Evolutionary conservation across 2,113 vertebrate species (phyloP), one percentile per base, ranked within the genome.

Genomic region (Uria aalge): DNA sequence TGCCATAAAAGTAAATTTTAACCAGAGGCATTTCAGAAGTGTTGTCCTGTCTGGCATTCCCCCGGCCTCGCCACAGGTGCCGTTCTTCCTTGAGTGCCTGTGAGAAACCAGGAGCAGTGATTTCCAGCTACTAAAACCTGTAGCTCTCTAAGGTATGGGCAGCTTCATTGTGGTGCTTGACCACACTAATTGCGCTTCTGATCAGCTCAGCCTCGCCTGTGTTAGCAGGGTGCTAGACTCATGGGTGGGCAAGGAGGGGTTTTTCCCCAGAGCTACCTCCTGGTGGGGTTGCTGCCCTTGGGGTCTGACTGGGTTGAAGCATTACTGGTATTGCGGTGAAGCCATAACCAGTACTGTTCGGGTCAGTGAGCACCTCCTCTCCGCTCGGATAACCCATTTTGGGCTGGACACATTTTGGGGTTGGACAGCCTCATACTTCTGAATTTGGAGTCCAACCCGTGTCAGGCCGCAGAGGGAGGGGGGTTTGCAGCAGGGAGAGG

Each of bases 161-260:
- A 84, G 22, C 4, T 69, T 62, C 17, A 2, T 1, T 0, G 0
- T 56, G 55, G 11, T 68, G 32, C 40, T 12, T 60, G 48, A 8
- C 48, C 71, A 15, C 0, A 1, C 23, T 27, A 50, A 20, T 6
- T 45, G 8, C 17, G 3, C 19, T 36, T 86, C 52, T 55, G 38
- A 40, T 36, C 6, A 34, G 27, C 27, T 76, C 62, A 62, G 67
- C 38, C 63, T 62, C 5, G 1, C 16, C 62, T 23, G 6, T 9
- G 12, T 57, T 32, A 36, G 19, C 16, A 34, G 72, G 17, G 11
- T 86, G n/a, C 14, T 24, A 2, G 21, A 38, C 53, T 11, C 48
- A 29, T 63, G 76, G 5, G 27, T 57, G 22, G 32, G 27, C 32
- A 75, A 19, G 20, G 14, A 48, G 29, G 53, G 3, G 1, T 4